Evolutionary conservation across 2,113 vertebrate species (phyloP).

Genomic region (Pampusana beccarii): DNA sequence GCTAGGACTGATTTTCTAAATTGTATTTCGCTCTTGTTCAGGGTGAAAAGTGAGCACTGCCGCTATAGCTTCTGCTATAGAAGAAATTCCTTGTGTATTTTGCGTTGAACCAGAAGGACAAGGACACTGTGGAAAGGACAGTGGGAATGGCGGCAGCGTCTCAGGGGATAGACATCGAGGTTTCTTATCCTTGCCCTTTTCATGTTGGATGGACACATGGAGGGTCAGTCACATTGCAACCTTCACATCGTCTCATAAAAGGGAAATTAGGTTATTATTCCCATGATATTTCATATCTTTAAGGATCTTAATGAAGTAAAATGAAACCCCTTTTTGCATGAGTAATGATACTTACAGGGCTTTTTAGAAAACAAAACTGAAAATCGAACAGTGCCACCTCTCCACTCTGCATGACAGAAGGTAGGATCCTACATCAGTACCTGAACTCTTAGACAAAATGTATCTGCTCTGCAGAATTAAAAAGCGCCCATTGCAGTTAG

Average conservation of each 20-base stretch:
- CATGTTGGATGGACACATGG: background rate
- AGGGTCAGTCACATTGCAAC: background rate
- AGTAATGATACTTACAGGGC: background rate
- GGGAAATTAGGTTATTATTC: background rate
- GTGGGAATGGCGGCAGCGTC: background rate
- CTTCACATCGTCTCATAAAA: background rate
- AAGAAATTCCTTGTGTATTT: background rate
- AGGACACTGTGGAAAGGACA: background rate
- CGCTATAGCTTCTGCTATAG: background rate
- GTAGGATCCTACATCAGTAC: background rate
- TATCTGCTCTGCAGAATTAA: background rate
- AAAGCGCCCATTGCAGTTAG: background rate
- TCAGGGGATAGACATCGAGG: background rate
- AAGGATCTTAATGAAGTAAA: background rate
- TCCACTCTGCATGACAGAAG: background rate
- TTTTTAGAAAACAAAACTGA: background rate
- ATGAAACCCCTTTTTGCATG: background rate
- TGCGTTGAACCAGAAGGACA: background rate
- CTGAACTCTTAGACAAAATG: background rate
- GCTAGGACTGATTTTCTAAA: background rate
- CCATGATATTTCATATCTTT: background rate
- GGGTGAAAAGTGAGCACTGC: background rate
- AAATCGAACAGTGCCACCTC: background rate
- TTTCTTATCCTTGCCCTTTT: background rate
- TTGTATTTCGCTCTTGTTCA: background rate